Percentiles rank a stretch among this genome's conserved stretches.
Evolutionary conservation across 2,113 vertebrate species (phyloP).

Genomic region (Delphinus delphis): DNA sequence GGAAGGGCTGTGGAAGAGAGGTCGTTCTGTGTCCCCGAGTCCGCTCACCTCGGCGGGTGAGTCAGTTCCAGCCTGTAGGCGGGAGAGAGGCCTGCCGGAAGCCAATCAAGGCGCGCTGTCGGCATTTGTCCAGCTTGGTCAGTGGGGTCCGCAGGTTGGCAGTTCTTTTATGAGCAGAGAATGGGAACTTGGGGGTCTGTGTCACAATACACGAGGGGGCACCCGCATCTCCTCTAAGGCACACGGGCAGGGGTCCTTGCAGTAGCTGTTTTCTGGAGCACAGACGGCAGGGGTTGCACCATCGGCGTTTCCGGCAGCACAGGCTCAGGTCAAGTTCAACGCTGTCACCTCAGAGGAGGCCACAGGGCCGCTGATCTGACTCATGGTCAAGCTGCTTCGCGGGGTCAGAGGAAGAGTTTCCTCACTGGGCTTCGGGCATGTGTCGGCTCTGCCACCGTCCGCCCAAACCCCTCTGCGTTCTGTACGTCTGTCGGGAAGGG

Average conservation of each 20-base stretch:
- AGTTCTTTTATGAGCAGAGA: too few relatives aligned
- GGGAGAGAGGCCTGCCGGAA: not conserved
- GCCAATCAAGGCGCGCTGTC: fast-evolving
- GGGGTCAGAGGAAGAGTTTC: too few relatives aligned
- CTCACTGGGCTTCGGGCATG: not conserved
- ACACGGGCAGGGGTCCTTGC: too few relatives aligned
- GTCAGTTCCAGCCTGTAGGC: not conserved
- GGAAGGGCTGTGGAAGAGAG: not conserved
- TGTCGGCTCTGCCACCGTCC: not conserved
- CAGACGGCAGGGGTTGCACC: not conserved
- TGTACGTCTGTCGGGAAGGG: not conserved
- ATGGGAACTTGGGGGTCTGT: not conserved
- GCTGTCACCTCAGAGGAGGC: not conserved
- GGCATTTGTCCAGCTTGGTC: not conserved
- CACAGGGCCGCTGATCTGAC: not conserved
- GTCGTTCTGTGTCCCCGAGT: fast-evolving
- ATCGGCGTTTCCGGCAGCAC: not conserved
- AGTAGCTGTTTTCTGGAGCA: not conserved
- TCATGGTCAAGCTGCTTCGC: fast-evolving
- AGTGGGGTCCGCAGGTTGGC: too few relatives aligned
- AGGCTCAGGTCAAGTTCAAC: not conserved
- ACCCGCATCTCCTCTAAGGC: not conserved
- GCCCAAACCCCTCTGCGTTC: not conserved
- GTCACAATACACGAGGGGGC: not conserved
- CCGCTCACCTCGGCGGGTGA: fast-evolving